Evolutionary conservation across 1,140 invertebrate species (phyloP).

Genomic region (Brachionus paranguensis): DNA sequence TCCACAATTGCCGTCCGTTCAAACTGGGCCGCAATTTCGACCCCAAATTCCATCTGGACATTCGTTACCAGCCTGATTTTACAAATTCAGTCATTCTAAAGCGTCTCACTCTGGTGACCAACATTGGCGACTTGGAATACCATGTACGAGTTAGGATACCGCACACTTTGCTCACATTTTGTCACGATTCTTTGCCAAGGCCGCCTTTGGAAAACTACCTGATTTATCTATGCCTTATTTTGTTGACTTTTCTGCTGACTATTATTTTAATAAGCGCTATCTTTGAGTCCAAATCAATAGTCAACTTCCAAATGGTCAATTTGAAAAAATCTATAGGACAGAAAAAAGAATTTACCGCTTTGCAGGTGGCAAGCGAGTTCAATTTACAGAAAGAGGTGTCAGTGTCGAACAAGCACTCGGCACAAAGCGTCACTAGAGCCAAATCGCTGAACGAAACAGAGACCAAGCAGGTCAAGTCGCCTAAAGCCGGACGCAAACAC

Average conservation of each 20-base stretch:
- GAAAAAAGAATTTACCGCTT: background rate
- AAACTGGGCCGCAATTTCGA: background rate
- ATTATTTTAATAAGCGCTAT: conserved; percentile 15
- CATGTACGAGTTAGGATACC: background rate
- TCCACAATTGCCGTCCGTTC: background rate
- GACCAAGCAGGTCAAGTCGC: background rate
- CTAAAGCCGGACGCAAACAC: background rate
- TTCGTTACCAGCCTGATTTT: conserved; percentile 31
- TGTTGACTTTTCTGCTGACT: conserved; percentile 4
- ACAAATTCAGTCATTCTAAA: background rate
- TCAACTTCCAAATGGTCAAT: background rate
- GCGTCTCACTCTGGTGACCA: conserved; percentile 1
- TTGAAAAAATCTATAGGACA: background rate
- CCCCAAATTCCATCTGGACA: background rate
- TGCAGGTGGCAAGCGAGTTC: background rate
- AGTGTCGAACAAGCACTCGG: background rate
- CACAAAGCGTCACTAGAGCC: background rate
- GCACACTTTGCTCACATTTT: background rate
- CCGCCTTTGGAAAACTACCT: conserved; percentile 30
- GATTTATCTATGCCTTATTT: background rate
- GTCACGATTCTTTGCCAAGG: conserved; percentile 31
- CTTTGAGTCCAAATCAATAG: background rate
- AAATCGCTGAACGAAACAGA: conserved; percentile 1
- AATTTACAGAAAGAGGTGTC: background rate
- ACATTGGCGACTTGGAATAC: conserved; percentile 28